phyloP scores from a whole-genome alignment of 1,140 invertebrate genomes.

The Drosophila orena region DNA sequence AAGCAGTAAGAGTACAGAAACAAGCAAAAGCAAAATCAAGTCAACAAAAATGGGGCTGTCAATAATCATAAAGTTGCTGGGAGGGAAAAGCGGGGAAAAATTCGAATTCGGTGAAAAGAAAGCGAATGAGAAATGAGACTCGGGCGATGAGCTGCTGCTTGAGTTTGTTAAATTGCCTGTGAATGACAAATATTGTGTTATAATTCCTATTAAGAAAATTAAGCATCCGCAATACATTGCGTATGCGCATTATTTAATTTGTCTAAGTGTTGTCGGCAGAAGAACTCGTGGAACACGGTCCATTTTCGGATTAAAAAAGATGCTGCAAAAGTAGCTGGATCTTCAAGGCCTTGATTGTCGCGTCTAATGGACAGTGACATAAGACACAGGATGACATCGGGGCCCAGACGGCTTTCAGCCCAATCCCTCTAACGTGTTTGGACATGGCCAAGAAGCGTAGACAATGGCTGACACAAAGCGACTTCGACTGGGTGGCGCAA shows the following conservation, averaged over 20 bases:
- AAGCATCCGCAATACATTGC: slow-evolving; percentile 62
- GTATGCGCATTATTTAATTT: slow-evolving; percentile 81
- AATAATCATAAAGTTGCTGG: slow-evolving; percentile 75
- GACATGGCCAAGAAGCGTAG: slow-evolving; percentile 71
- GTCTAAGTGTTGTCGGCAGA: slow-evolving; percentile 66
- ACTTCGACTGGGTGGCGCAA: slow-evolving; percentile 55
- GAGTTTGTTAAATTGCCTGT: slow-evolving; percentile 81
- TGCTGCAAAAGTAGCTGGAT: slow-evolving; percentile 39
- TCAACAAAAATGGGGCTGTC: slow-evolving; percentile 50
- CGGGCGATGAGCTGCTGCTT: slow-evolving; percentile 11
- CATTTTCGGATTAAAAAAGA: slow-evolving; percentile 29
- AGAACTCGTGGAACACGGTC: slow-evolving; percentile 56
- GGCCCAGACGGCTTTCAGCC: slow-evolving; percentile 39
- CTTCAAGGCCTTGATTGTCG: slow-evolving; percentile 46
- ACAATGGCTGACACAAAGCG: slow-evolving; percentile 49
- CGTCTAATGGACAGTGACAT: slow-evolving; percentile 78
- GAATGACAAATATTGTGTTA: slow-evolving; percentile 83
- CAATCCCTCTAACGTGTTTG: slow-evolving; percentile 68
- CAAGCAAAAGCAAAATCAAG: slow-evolving; percentile 52
- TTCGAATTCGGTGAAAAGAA: slow-evolving; percentile 1
- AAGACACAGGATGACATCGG: slow-evolving; percentile 65
- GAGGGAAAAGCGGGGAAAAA: slow-evolving; percentile 3
- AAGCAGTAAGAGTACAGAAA: slow-evolving; percentile 18
- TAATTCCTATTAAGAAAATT: slow-evolving; percentile 81
- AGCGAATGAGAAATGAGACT: slow-evolving; percentile 15